Percentiles rank a stretch among this genome's conserved stretches.
Conservation (phyloP, 1,140 invertebrate genomes). For the Papilio polytes region DNA sequence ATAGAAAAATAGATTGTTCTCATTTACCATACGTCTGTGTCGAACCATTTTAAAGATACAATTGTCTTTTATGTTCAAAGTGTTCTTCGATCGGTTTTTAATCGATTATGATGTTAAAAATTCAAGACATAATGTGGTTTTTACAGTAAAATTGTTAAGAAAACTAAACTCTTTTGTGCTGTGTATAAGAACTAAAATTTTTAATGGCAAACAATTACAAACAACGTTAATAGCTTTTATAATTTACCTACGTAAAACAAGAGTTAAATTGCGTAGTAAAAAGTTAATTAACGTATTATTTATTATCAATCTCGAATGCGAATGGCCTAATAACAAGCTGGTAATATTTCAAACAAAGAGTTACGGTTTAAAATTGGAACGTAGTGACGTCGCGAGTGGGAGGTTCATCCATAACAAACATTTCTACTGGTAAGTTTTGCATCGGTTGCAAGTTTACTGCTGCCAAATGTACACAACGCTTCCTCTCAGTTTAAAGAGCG, state of each 20-base stretch:
- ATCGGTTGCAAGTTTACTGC: constrained; percentile 48
- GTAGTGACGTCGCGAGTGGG: constrained; percentile 58
- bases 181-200: not conserved
- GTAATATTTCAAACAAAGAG: constrained; percentile 62
- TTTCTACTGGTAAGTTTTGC: constrained; percentile 51
- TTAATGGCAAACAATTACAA: not conserved
- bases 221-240: constrained; percentile 28
- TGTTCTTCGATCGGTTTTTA: not conserved
- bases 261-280: constrained; percentile 30
- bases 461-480: constrained; percentile 54
- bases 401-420: constrained; percentile 60
- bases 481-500: constrained; percentile 47
- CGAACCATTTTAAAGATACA: constrained; percentile 24
- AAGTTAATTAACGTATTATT: constrained; percentile 42
- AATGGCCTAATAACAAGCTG: constrained; percentile 63
- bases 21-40: constrained; percentile 18
- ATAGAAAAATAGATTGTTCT: not conserved
- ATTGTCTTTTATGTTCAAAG: not conserved
- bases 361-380: constrained; percentile 69
- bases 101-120: constrained; percentile 16
- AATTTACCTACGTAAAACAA: constrained; percentile 31
- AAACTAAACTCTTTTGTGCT: not conserved
- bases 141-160: not conserved
- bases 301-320: constrained; percentile 37
- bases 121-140: constrained; percentile 4